These are phyloP conservation scores for Xanthia togata DNA, from an alignment of 2,888 invertebrate species.

Conservation along the genomic window DNA sequence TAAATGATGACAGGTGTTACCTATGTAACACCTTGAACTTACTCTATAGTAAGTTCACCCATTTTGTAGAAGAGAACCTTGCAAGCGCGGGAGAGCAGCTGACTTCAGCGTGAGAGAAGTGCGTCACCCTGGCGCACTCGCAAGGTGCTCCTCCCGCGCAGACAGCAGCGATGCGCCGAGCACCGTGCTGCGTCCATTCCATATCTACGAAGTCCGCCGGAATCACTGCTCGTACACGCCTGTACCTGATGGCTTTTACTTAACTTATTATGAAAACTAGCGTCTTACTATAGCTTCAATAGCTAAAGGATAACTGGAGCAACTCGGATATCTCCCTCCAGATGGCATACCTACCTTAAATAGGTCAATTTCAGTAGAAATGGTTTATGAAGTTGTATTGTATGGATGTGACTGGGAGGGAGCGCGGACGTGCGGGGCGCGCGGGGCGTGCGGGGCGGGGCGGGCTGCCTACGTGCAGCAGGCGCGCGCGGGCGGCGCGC, in stretches of 20 bases:
- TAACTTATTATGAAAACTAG: slow-evolving; percentile 42
- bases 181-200: neutral
- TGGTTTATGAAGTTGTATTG: neutral
- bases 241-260: slow-evolving; percentile 21
- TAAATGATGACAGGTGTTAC: slow-evolving; percentile 28
- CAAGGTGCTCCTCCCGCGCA: slow-evolving; percentile 1
- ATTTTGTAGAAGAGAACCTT: slow-evolving; percentile 34
- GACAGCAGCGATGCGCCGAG: neutral
- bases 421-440: too few relatives aligned
- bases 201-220: neutral
- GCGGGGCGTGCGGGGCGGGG: too few relatives aligned
- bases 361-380: slow-evolving; percentile 12
- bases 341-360: neutral
- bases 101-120: neutral
- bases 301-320: slow-evolving; percentile 21
- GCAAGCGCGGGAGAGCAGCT: neutral
- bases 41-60: slow-evolving; percentile 23
- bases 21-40: too few relatives aligned
- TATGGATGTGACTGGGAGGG: neutral
- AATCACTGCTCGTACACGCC: slow-evolving; percentile 16
- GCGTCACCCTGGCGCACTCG: neutral
- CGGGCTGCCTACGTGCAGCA: too few relatives aligned
- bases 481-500: too few relatives aligned
- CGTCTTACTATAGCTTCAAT: slow-evolving; percentile 36
- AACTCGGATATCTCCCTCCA: neutral